phyloP scores from a whole-genome alignment of 2,113 vertebrate species.

The Entelurus aequoreus region DNA sequence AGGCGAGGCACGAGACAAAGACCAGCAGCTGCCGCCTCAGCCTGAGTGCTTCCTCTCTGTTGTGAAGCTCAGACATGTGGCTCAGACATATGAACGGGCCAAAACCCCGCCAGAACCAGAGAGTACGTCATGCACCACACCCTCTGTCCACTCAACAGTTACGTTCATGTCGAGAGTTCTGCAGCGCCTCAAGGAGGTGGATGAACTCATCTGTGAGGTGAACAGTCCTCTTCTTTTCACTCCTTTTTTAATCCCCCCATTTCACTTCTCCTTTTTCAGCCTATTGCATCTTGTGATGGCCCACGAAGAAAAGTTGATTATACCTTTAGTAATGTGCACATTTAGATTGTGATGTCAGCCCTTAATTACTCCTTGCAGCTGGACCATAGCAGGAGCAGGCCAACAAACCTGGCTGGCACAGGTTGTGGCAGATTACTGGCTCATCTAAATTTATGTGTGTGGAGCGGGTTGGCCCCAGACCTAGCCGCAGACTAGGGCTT shows the following conservation, averaged over 20 bases:
- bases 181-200: conserved; percentile 88
- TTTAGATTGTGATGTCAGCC: conserved; percentile 42
- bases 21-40: conserved; percentile 58
- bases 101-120: conserved; percentile 22
- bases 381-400: conserved; percentile 33
- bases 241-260: conserved; percentile 8
- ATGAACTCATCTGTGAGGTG: conserved; percentile 92
- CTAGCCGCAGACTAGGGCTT: conserved; percentile 1
- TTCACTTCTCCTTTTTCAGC: conserved; percentile 1
- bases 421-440: conserved; percentile 29
- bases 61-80: conserved; percentile 62
- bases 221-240: conserved; percentile 55
- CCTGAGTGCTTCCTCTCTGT: conserved; percentile 60
- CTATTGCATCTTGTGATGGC: conserved; percentile 11
- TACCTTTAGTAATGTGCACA: conserved; percentile 39
- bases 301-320: conserved; percentile 34
- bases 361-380: conserved; percentile 39
- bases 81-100: conserved; percentile 30
- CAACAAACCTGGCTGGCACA: conserved; percentile 31
- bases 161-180: conserved; percentile 83
- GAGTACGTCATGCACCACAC: conserved; percentile 33
- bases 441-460: conserved; percentile 5
- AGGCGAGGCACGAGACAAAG: conserved; percentile 58
- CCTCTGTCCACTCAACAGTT: conserved; percentile 75
- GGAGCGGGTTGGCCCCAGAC: conserved; percentile 9